phyloP scores from a whole-genome alignment of 1,140 invertebrate species.

The Propsilocerus akamusi region DNA sequence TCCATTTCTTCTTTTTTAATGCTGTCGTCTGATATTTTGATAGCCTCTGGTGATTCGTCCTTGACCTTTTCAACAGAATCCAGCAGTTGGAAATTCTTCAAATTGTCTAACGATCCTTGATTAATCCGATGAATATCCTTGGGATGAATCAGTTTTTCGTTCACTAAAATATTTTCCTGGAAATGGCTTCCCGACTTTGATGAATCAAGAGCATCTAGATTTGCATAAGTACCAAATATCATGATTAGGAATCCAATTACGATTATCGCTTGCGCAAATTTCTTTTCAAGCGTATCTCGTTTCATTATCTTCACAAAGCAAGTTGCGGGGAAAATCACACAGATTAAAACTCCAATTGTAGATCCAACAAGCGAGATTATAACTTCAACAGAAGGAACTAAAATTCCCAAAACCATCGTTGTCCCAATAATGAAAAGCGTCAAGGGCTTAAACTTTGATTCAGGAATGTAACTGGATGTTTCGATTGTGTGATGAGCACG shows the following conservation, averaged over 20 bases:
- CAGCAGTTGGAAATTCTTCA: not conserved
- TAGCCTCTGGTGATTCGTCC: conserved; percentile 10
- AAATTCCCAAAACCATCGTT: conserved; percentile 55
- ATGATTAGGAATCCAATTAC: conserved; percentile 54
- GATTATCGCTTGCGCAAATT: conserved; percentile 40
- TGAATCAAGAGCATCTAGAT: conserved; percentile 51
- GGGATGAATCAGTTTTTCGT: conserved; percentile 7
- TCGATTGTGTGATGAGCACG: conserved; percentile 44
- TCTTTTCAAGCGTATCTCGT: conserved; percentile 53
- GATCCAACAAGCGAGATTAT: conserved; percentile 83
- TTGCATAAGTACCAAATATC: conserved; percentile 72
- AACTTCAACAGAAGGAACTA: conserved; percentile 79
- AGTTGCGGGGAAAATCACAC: conserved; percentile 74
- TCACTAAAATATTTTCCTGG: conserved; percentile 9
- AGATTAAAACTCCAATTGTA: conserved; percentile 87
- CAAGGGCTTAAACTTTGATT: conserved; percentile 55
- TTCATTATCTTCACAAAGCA: conserved; percentile 50
- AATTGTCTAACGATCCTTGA: not conserved
- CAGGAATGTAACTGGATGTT: conserved; percentile 41
- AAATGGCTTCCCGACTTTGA: conserved; percentile 11
- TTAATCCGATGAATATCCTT: not conserved
- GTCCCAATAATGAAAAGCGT: conserved; percentile 55
- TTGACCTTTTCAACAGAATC: conserved; percentile 8
- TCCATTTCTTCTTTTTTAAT: conserved; percentile 34
- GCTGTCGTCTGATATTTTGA: conserved; percentile 19